Evolutionary conservation across 2,888 invertebrate species (phyloP).

Genomic region (Ephialtes manifestator): DNA sequence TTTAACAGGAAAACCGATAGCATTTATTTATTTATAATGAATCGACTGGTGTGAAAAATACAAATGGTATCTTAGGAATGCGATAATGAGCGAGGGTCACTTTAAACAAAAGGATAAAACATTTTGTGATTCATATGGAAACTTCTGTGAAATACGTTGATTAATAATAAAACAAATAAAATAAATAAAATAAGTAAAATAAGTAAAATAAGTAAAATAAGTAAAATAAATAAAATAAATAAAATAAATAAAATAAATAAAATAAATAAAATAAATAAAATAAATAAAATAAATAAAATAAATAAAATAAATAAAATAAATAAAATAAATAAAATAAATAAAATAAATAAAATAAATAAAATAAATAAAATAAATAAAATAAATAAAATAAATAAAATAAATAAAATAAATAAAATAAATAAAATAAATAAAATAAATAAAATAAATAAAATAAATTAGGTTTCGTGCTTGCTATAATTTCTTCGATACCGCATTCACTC

Average conservation of each 20-base stretch:
- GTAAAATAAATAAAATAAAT: too few species aligned
- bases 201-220: too few species aligned
- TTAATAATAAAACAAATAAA: too few species aligned
- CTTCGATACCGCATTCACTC: constrained; percentile 8
- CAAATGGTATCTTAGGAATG: constrained; percentile 55
- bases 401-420: not conserved
- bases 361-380: constrained; percentile 30
- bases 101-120: constrained; percentile 23
- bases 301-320: too few species aligned
- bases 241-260: too few species aligned
- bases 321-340: too few species aligned
- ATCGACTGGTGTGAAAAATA: constrained; percentile 8
- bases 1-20: constrained; percentile 12
- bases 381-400: not conserved
- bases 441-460: not conserved
- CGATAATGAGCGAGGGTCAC: constrained; percentile 58
- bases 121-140: constrained; percentile 33
- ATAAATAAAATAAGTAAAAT: too few species aligned
- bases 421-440: not conserved
- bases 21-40: constrained; percentile 24
- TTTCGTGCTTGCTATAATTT: constrained; percentile 47
- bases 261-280: too few species aligned
- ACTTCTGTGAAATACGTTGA: constrained; percentile 42
- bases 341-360: too few species aligned
- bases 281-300: too few species aligned